Conservation (phyloP, 2,888 invertebrate species). For the Achlya flavicornis region DNA sequence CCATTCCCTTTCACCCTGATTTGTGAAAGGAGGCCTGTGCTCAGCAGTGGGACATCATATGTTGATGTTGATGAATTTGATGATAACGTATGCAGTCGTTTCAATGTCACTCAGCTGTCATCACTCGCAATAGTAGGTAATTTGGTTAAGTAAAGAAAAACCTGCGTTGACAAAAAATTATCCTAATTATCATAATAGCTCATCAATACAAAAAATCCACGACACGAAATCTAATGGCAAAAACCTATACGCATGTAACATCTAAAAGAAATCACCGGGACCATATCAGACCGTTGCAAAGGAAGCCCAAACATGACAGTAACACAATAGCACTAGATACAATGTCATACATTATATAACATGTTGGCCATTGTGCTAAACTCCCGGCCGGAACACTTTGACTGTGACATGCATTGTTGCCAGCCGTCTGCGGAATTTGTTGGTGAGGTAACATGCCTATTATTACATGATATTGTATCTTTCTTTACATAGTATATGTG, state of each 20-base stretch:
- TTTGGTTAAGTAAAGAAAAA: no score
- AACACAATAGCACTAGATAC: conserved; percentile 32
- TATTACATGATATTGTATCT: neutral
- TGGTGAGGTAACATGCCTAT: neutral
- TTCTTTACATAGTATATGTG: neutral
- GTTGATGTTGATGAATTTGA: no score
- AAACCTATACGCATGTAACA: neutral
- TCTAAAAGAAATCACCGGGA: neutral
- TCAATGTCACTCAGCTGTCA: no score
- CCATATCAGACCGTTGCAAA: neutral
- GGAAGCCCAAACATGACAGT: conserved; percentile 18
- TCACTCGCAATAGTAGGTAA: no score
- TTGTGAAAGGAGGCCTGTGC: no score
- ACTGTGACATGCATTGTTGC: conserved; percentile 69
- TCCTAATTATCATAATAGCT: no score
- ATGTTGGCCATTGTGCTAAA: conserved; percentile 41
- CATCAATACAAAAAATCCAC: no score
- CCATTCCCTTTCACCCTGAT: no score
- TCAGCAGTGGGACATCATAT: no score
- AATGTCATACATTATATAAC: conserved; percentile 14
- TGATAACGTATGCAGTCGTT: no score
- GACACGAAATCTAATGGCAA: neutral
- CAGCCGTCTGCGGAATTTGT: conserved; percentile 24
- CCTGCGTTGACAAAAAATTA: no score
- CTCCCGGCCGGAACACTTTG: conserved; percentile 59